These are phyloP conservation scores for Charina bottae DNA, from an alignment of 2,113 vertebrate species.

Conservation along the genomic window DNA sequence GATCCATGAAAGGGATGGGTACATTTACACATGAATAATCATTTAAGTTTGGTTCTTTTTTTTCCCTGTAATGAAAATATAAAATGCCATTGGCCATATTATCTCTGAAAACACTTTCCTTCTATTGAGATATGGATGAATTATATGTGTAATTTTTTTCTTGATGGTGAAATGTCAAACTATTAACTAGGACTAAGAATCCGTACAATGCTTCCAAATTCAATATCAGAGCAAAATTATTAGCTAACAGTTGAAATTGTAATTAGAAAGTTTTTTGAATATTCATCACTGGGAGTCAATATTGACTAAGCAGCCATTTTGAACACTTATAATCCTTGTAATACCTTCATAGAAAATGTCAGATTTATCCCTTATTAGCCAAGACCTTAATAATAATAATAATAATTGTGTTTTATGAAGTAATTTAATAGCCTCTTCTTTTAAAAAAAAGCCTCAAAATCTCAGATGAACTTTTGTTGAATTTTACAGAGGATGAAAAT, in stretches of 20 bases:
- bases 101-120: fast-evolving
- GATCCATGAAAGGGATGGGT: too few species aligned
- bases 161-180: neutral
- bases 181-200: neutral
- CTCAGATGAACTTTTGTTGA: conserved; percentile 13
- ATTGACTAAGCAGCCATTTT: neutral
- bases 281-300: conserved; percentile 2
- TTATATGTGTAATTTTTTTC: neutral
- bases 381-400: conserved; percentile 9
- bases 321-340: neutral
- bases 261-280: conserved; percentile 9
- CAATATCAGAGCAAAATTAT: conserved; percentile 11
- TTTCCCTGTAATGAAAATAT: neutral
- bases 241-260: neutral
- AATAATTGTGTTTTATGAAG: neutral
- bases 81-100: fast-evolving
- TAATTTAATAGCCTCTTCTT: neutral
- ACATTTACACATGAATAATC: too few species aligned
- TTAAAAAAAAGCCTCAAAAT: neutral
- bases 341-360: neutral
- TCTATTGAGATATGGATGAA: neutral
- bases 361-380: neutral
- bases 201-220: neutral
- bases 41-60: too few species aligned
- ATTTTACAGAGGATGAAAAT: neutral